These are phyloP conservation scores for Drosophila tristis DNA, from an alignment of 1,140 invertebrate species.

Conservation along the genomic window DNA sequence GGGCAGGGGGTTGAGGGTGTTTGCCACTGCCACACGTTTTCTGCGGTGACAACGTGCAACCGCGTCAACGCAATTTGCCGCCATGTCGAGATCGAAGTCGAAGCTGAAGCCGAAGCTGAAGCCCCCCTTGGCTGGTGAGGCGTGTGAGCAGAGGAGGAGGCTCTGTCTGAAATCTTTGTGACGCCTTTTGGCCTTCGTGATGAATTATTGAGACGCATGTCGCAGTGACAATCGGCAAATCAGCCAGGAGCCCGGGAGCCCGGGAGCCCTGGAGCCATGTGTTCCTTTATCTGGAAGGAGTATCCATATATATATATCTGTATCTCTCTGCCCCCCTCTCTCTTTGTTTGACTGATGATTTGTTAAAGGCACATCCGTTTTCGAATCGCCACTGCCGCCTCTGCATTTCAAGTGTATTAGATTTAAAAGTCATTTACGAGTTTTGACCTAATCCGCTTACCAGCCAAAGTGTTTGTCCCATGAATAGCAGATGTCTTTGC, in stretches of 20 bases:
- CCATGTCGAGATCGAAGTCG: constrained; percentile 65
- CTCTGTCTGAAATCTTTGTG: constrained; percentile 34
- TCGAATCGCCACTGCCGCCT: not conserved
- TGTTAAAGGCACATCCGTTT: constrained; percentile 22
- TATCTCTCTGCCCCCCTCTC: constrained; percentile 1
- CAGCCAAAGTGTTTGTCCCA: constrained; percentile 38
- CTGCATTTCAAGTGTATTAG: constrained; percentile 55
- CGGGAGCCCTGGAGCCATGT: constrained; percentile 14
- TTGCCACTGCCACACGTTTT: constrained; percentile 39
- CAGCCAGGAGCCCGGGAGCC: constrained; percentile 33
- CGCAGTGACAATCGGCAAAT: constrained; percentile 76
- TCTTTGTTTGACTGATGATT: constrained; percentile 64
- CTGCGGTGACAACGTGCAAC: constrained; percentile 74
- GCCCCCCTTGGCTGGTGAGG: not conserved
- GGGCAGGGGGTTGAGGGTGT: constrained; percentile 27
- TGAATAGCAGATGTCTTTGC: constrained; percentile 10
- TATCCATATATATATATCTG: constrained; percentile 17
- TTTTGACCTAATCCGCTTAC: constrained; percentile 71
- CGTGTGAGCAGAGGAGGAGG: not conserved
- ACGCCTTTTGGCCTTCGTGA: constrained; percentile 66
- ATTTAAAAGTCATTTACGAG: constrained; percentile 74
- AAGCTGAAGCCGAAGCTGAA: not conserved
- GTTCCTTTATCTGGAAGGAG: constrained; percentile 4
- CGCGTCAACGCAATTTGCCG: constrained; percentile 78
- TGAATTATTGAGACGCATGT: constrained; percentile 80